Evolutionary conservation across 2,888 invertebrate genomes (phyloP), one percentile per base, ranked within the genome.

Genomic region (Chalcis sispes): DNA sequence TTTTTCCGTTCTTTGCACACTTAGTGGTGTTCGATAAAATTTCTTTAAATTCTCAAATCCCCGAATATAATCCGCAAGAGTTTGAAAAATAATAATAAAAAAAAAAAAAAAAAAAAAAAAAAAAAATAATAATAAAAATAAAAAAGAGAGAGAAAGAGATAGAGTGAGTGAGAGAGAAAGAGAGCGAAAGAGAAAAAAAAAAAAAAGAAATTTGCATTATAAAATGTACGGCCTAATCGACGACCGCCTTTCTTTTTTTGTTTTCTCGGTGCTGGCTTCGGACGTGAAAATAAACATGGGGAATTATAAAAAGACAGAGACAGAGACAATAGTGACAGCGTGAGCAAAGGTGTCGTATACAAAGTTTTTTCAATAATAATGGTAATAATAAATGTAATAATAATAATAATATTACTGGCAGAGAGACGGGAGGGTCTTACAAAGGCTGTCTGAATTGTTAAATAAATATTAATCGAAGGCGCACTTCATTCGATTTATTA

Each of bases 351-450:
- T 77, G 70, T 75, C 32, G 23, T 70, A 59, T 77, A 72, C 56
- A 74, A 69, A 79, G 46, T 40, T 50, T 64, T 50, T 32, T 69
- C 46, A 67, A 69, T 71, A 64, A 64, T 48, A 69, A 64, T 40
- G 46, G 20, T 50, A 64, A 46, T 67, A 56, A 54, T 72, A 50
- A 15, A 54, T 27, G 52, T 61, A n/a, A n/a, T n/a, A n/a, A 67
- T 58, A 70, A n/a, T 46, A 66, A 62, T 64, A 69, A 72, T 66
- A 61, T 50, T 58, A 79, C 80, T 77, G 79, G 66, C 79, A 80
- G 52, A 32, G 52, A 32, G 36, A 62, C 27, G 64, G 52, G 40
- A 50, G 42, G 70, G 62, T 58, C n/a, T n/a, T 23, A 65, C 46
- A 65, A 32, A 70, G 70, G 65, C 59, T 73, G 42, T 65, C 50